A percentile compares a stretch with the other conserved stretches of the same genome.
phyloP scores from a whole-genome alignment of 2,888 invertebrate species.

The Adelognathus sp. region DNA sequence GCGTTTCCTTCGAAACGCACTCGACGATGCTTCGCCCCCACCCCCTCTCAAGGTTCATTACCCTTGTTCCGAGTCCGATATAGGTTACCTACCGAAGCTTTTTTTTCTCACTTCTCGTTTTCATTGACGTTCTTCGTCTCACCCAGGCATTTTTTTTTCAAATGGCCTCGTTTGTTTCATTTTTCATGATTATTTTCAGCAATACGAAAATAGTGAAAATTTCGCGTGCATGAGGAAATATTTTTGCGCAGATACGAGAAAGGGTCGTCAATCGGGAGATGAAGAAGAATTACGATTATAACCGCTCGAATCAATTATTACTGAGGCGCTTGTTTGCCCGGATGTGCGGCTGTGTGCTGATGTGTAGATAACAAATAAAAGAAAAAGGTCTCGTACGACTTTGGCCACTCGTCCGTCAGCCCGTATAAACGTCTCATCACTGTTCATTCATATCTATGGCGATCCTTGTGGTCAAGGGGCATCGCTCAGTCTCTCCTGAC shows the following conservation, averaged over 20 bases:
- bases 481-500: neutral
- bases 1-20: neutral
- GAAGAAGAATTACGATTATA: slow-evolving; percentile 14
- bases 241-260: no score
- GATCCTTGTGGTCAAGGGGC: neutral
- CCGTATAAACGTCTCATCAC: slow-evolving; percentile 34
- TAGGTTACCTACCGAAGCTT: slow-evolving; percentile 20
- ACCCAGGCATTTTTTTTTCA: neutral
- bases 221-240: no score
- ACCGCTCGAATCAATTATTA: slow-evolving; percentile 43
- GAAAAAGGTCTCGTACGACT: neutral
- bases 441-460: slow-evolving; percentile 41
- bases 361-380: no score
- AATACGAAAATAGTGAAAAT: no score
- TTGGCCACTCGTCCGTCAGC: slow-evolving; percentile 7
- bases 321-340: slow-evolving; percentile 42
- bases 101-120: neutral
- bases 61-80: slow-evolving; percentile 40
- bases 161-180: neutral
- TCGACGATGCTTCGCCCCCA: slow-evolving; percentile 17
- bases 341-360: slow-evolving; percentile 28
- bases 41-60: slow-evolving; percentile 52
- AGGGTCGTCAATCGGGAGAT: no score
- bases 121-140: neutral
- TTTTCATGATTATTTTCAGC: neutral